A percentile compares a stretch with the other conserved stretches of the same genome.
Conservation (phyloP, 1,140 invertebrate genomes). For the Cepaea nemoralis region DNA sequence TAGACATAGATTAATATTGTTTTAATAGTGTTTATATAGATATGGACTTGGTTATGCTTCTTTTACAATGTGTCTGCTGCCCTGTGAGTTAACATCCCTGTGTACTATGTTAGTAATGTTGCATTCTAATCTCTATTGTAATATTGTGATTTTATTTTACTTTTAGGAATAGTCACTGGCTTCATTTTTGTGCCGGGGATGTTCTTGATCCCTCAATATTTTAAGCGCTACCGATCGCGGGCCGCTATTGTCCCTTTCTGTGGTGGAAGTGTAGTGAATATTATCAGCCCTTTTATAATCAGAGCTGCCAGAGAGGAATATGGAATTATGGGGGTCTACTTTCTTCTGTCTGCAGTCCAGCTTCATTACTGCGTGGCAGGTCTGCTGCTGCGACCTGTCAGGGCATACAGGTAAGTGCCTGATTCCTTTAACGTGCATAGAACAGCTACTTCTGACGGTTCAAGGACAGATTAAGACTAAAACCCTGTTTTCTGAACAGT, state of each 20-base stretch:
- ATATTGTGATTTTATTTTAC: neutral
- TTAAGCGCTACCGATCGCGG: slow-evolving; percentile 48
- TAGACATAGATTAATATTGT: too few relatives aligned
- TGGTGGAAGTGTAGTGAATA: slow-evolving; percentile 44
- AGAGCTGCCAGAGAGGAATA: slow-evolving; percentile 46
- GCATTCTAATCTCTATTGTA: too few relatives aligned
- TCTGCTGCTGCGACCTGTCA: slow-evolving; percentile 40
- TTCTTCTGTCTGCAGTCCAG: slow-evolving; percentile 79
- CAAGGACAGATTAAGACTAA: too few relatives aligned
- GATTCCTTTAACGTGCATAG: too few relatives aligned
- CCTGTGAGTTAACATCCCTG: too few relatives aligned
- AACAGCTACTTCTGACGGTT: too few relatives aligned
- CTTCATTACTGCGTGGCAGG: slow-evolving; percentile 35
- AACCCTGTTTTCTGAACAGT: too few relatives aligned
- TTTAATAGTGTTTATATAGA: too few relatives aligned
- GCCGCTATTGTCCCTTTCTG: slow-evolving; percentile 49
- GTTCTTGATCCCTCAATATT: slow-evolving; percentile 54
- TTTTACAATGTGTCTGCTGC: too few relatives aligned
- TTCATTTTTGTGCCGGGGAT: slow-evolving; percentile 47
- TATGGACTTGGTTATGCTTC: too few relatives aligned
- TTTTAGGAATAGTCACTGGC: neutral
- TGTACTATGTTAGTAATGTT: too few relatives aligned
- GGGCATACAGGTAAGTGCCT: slow-evolving; percentile 25
- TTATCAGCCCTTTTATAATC: slow-evolving; percentile 48
- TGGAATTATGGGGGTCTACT: slow-evolving; percentile 68